Base-by-base conservation (phyloP, 2,113 vertebrate species). In the Neotoma lepida region DNA sequence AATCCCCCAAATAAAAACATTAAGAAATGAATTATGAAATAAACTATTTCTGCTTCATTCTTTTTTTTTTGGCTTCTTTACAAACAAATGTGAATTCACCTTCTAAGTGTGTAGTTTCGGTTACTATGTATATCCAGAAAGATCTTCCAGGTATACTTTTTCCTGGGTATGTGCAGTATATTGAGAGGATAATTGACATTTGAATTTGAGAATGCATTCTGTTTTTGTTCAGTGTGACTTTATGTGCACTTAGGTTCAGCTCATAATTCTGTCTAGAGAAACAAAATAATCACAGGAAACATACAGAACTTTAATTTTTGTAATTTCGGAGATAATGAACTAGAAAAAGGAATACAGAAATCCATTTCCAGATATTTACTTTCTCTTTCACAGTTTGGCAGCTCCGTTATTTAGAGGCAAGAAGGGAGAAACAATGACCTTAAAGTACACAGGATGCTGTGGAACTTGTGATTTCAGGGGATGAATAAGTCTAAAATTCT, bases 401-500 rank as follows among this genome's bases (percentile, higher is more conserved):
- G 64, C 82, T 95, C 35, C 66, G 26, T 96, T 30, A 92, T 68
- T 96, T 54, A 49, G 84, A 46, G 49, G 86, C 20, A 95, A 95
- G 88, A 96, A 96, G 61, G 64, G 90, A 95, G 58, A 78, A 96
- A 97, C 96, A 71, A 87, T 98, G 98, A 98, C 98, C 97, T 98
- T 98, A 98, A 84, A 97, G 88, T 93, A 84, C 95, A 97, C 15
- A 0, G 0, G 98, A 95, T 95, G 97, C 94, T 96, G 39, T 94
- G 92, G 97, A 98, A 98, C 96, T 97, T 96, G 94, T 97, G 98
- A 98, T 98, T 98, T 98, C 97, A 98, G 97, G 89, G 95, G 97
- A 97, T 98, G 97, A 98, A 96, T 98, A 98, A 97, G 97, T 97
- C 98, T 96, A 98, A 97, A 98, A 98, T 98, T 97, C 96, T 95